Conservation (phyloP, 2,113 vertebrate genomes). For the zebrafish (Danio rerio) region GRCz12tu NC_133193.1:3095001-3095500, state of each 20-base stretch:
- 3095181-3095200: conserved; percentile 14
- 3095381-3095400: no score
- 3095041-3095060: conserved; percentile 23
- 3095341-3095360: no score
- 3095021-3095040: background rate
- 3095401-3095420: no score
- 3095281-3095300: background rate
- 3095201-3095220: conserved; percentile 42
- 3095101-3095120: background rate
- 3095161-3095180: conserved; percentile 70
- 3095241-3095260: background rate
- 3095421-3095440: no score
- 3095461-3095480: no score
- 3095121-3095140: conserved; percentile 30
- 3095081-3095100: background rate
- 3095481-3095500: no score
- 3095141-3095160: conserved; percentile 44
- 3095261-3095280: conserved; percentile 44
- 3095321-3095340: background rate
- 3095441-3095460: no score
- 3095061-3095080: background rate
- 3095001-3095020: background rate
- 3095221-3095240: conserved; percentile 37
- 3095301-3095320: background rate
- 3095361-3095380: no score